Base-by-base conservation (phyloP, 2,888 invertebrate genomes). In the Diploptera punctata region DNA sequence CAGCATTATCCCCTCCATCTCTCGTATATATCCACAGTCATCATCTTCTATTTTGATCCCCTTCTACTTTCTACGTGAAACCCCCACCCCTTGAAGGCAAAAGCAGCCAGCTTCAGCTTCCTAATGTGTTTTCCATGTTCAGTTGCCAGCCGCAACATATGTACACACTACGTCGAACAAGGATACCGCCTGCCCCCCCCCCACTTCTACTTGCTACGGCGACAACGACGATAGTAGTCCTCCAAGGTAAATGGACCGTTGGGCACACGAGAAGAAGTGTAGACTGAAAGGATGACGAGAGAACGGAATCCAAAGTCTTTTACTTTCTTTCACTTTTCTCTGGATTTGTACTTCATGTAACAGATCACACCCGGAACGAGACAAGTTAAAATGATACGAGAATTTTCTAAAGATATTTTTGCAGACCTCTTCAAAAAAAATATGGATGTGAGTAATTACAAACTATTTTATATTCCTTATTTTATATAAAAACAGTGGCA, bases 81-180 rank as follows among this genome's bases (percentile, higher is more conserved):
- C 47, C 29, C 26, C n/a, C 57, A 26, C 57, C 57, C 57, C n/a
- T n/a, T n/a, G n/a, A 31, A 57, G 57, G 57, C 57, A 21, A 33
- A 33, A 21, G 52, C 52, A 24, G 16, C 26, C 57, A 57, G 33
- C 65, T 26, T 54, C 54, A 65, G 57, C n/a, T 33, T 33, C 80
- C 83, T 83, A 83, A 83, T 83, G 83, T 83, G 82, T 81, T 83
- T 83, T 83, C 80, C 84, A 79, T 84, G 84, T 84, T 81, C 79
- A 79, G 80, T 77, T 79, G 80, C 81, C 65, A 29, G 82, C 83
- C 82, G 82, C 82, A 82, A 84, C 84, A 84, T 82, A 83, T 84
- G 84, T 83, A 81, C 79, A 79, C 82, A 80, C 57, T 57, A 24
- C 81, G 69, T 71, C 77, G 78, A 62, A 70, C 70, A 73, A 10